Conservation (phyloP, 2,113 vertebrate genomes). For the Probosciger aterrimus region DNA sequence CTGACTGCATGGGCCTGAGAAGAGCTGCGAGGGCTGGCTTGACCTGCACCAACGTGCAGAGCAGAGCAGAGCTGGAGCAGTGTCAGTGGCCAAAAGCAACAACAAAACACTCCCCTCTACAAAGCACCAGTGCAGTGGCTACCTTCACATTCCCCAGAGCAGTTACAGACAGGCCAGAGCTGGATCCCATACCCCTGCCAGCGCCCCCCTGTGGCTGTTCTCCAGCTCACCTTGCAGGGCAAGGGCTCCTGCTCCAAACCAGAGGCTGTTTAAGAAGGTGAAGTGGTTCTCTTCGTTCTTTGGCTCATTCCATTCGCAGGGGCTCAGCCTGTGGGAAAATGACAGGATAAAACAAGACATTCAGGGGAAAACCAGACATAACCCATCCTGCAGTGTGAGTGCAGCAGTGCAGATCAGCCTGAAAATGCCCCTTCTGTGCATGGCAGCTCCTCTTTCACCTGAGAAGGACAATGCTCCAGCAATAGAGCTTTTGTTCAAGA, state of each 20-base stretch:
- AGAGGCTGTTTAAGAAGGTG: conserved; percentile 86
- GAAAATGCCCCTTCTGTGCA: not conserved
- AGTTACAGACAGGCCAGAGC: not conserved
- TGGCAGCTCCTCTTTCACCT: not conserved
- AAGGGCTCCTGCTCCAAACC: conserved; percentile 85
- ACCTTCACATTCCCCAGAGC: not conserved
- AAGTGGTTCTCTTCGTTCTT: conserved; percentile 77
- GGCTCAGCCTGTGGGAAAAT: conserved; percentile 79
- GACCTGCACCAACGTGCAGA: rapidly evolving
- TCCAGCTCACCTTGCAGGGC: conserved; percentile 83
- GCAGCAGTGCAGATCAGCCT: not conserved
- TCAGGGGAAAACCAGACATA: not conserved
- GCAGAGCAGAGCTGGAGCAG: not conserved
- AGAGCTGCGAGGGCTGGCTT: rapidly evolving
- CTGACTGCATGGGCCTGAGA: not conserved
- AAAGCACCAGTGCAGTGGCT: rapidly evolving
- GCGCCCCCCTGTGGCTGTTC: not conserved
- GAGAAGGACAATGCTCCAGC: not conserved
- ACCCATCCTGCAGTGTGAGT: not conserved
- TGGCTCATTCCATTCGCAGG: conserved; percentile 82
- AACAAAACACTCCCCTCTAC: not conserved
- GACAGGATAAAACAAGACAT: not conserved
- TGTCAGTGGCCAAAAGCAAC: rapidly evolving
- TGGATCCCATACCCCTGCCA: rapidly evolving
- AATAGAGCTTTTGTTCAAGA: not conserved